These are phyloP conservation scores for Drosophila yooni DNA, from an alignment of 2,888 invertebrate genomes.

Conservation along the genomic window DNA sequence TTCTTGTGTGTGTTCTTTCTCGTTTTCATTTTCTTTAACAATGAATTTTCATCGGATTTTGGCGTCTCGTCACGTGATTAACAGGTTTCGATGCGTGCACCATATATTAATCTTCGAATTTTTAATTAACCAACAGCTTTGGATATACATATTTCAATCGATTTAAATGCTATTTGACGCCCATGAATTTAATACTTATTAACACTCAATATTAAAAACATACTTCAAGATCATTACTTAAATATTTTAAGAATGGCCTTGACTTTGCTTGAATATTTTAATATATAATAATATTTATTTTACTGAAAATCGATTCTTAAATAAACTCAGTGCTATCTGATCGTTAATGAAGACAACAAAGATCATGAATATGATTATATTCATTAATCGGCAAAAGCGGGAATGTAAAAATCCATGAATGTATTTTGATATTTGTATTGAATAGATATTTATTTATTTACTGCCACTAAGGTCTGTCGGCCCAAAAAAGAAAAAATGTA, in stretches of 20 bases:
- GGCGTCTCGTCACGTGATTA: slow-evolving; percentile 19
- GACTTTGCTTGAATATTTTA: not conserved
- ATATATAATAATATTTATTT: too few relatives aligned
- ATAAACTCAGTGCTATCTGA: slow-evolving; percentile 8
- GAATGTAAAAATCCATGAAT: not conserved
- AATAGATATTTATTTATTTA: not conserved
- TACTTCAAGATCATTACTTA: not conserved
- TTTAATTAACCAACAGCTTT: not conserved
- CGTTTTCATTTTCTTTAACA: not conserved
- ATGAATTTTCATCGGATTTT: slow-evolving; percentile 14
- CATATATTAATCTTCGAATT: not conserved
- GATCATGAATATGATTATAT: not conserved
- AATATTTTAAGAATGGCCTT: slow-evolving; percentile 8
- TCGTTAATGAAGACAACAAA: not conserved
- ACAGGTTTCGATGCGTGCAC: slow-evolving; percentile 19
- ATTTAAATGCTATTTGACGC: not conserved
- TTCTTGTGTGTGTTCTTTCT: not conserved
- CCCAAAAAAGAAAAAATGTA: not conserved
- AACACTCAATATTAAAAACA: not conserved
- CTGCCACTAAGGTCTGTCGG: not conserved
- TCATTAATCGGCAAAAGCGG: not conserved
- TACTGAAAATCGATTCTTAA: not conserved
- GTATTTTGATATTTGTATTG: not conserved
- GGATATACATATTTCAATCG: not conserved
- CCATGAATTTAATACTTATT: not conserved